phyloP scores from a whole-genome alignment of 2,113 vertebrate genomes.

The Barbus barbus region DNA sequence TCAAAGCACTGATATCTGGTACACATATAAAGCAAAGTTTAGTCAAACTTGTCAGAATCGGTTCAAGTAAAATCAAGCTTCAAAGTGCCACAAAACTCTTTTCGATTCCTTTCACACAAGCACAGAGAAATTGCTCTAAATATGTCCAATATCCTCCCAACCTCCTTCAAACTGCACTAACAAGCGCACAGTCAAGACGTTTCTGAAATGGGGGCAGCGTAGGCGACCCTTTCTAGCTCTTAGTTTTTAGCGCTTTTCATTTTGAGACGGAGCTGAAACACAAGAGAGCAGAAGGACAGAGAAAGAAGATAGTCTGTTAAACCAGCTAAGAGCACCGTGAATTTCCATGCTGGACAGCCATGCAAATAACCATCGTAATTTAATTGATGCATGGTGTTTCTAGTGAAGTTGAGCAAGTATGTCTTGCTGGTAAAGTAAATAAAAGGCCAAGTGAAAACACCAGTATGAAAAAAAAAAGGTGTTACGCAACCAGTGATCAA shows the following conservation, averaged over 20 bases:
- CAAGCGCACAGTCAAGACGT: background rate
- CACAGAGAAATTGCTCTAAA: slow-evolving; percentile 16
- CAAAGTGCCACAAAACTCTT: slow-evolving; percentile 1
- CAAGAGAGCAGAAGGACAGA: background rate
- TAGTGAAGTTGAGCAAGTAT: background rate
- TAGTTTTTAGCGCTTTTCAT: background rate
- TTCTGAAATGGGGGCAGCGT: background rate
- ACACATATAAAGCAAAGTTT: background rate
- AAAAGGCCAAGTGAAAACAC: background rate
- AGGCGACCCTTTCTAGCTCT: background rate
- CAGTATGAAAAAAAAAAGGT: background rate
- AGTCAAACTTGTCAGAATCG: background rate
- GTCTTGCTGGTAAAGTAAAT: background rate
- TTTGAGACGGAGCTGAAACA: background rate
- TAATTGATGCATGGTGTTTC: background rate
- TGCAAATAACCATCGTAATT: background rate
- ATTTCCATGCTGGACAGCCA: background rate
- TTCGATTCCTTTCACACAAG: background rate
- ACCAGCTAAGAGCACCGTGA: background rate
- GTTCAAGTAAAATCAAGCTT: background rate
- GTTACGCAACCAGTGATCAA: background rate
- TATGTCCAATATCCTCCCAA: background rate
- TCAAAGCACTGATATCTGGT: background rate
- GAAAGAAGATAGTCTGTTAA: background rate
- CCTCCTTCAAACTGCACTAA: background rate